Conservation (phyloP, 2,888 invertebrate genomes). For the Acrobasis consociella region DNA sequence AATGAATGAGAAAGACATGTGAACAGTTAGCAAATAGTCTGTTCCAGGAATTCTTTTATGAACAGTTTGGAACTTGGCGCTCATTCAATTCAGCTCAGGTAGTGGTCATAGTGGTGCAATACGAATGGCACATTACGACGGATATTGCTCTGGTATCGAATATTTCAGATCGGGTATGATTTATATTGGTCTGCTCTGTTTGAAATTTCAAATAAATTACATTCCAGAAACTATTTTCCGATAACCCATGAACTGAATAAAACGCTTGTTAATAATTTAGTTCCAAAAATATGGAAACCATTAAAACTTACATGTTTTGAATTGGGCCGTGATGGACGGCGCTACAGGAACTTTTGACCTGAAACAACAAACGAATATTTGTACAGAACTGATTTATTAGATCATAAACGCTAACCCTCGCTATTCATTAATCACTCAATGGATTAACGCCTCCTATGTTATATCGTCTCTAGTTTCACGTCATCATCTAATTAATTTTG, state of each 20-base stretch:
- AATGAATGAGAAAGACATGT: conserved; percentile 5
- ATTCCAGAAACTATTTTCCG: neutral
- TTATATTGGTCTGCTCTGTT: conserved; percentile 24
- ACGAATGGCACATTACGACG: conserved; percentile 38
- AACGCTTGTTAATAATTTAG: neutral
- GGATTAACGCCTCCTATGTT: conserved; percentile 9
- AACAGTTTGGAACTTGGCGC: conserved; percentile 12
- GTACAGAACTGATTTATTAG: conserved; percentile 11
- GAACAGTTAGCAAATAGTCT: conserved; percentile 4
- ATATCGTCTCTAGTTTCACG: conserved; percentile 12
- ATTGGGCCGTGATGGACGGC: conserved; percentile 68
- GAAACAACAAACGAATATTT: conserved; percentile 49
- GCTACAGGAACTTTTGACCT: conserved; percentile 74
- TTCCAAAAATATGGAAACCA: conserved; percentile 21
- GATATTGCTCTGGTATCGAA: conserved; percentile 46
- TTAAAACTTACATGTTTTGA: conserved; percentile 56
- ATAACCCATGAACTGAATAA: neutral
- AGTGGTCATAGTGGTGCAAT: conserved; percentile 16
- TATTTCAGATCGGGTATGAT: conserved; percentile 39
- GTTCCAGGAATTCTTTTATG: conserved; percentile 9
- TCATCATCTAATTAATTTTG: conserved; percentile 5
- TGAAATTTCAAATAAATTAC: neutral
- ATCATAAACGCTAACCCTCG: neutral
- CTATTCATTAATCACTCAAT: neutral
- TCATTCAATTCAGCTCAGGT: conserved; percentile 9